Percentiles rank a stretch among this genome's conserved stretches.
Evolutionary conservation across 2,113 vertebrate genomes (phyloP).

Genomic region (Tragelaphus strepsiceros): DNA sequence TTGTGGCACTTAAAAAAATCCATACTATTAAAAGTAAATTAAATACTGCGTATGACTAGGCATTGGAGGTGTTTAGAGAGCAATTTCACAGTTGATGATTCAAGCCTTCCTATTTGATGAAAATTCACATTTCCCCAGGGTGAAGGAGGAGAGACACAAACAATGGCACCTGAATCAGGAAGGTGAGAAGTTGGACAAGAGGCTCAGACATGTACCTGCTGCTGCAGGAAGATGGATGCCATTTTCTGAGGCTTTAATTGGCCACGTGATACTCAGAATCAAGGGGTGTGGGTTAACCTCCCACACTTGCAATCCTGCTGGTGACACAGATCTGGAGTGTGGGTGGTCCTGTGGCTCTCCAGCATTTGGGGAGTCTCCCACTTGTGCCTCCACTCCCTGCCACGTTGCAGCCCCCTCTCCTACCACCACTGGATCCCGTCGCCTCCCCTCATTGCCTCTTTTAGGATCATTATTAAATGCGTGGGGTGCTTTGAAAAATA

Average conservation of each 20-base stretch:
- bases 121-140: slow-evolving; percentile 41
- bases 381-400: too few relatives aligned
- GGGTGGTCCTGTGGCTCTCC: background rate
- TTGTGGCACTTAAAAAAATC: slow-evolving; percentile 45
- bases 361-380: background rate
- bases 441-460: background rate
- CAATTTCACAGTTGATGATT: slow-evolving; percentile 59
- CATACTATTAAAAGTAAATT: slow-evolving; percentile 63
- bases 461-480: background rate
- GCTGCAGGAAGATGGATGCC: background rate
- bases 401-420: background rate
- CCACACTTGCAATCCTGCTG: background rate
- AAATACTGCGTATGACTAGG: slow-evolving; percentile 32
- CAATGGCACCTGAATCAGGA: background rate
- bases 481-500: background rate
- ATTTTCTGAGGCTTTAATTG: background rate
- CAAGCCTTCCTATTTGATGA: slow-evolving; percentile 52
- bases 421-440: background rate
- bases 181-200: background rate
- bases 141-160: background rate
- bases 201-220: background rate
- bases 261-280: background rate
- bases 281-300: background rate
- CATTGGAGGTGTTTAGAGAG: slow-evolving; percentile 49
- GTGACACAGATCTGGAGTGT: background rate